Evolutionary conservation across 2,113 vertebrate species (phyloP).

Genomic region (Salminus brasiliensis): DNA sequence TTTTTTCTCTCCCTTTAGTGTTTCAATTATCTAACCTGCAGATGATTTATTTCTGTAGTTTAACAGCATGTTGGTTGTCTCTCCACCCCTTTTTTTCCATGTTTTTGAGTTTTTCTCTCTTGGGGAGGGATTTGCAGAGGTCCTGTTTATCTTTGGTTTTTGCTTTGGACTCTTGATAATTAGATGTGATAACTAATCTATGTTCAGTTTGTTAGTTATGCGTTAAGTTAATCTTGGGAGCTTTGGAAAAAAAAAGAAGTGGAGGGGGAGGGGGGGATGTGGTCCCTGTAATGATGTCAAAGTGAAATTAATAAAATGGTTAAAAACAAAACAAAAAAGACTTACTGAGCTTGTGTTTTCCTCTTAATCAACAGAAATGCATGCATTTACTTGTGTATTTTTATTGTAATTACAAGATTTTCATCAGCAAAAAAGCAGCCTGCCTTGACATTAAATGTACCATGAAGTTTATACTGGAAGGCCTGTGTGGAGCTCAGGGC

Average conservation of each 20-base stretch:
- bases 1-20: conserved; percentile 52
- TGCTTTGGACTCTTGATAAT: conserved; percentile 56
- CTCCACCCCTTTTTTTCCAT: background rate
- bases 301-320: conserved; percentile 79
- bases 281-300: conserved; percentile 78
- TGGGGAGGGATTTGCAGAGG: conserved; percentile 49
- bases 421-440: background rate
- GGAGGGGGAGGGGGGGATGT: conserved; percentile 57
- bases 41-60: conserved; percentile 42
- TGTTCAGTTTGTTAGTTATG: conserved; percentile 69
- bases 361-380: background rate
- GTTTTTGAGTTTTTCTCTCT: conserved; percentile 31
- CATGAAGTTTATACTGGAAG: background rate
- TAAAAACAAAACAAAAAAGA: no score
- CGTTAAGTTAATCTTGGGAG: conserved; percentile 68
- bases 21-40: conserved; percentile 34
- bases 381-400: background rate
- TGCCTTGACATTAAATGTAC: background rate
- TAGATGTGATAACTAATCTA: conserved; percentile 67
- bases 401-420: background rate
- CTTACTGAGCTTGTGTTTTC: background rate
- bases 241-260: conserved; percentile 45
- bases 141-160: conserved; percentile 49
- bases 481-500: background rate
- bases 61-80: conserved; percentile 63